Evolutionary conservation across 2,113 vertebrate genomes (phyloP).

Genomic region (Bungarus multicinctus): DNA sequence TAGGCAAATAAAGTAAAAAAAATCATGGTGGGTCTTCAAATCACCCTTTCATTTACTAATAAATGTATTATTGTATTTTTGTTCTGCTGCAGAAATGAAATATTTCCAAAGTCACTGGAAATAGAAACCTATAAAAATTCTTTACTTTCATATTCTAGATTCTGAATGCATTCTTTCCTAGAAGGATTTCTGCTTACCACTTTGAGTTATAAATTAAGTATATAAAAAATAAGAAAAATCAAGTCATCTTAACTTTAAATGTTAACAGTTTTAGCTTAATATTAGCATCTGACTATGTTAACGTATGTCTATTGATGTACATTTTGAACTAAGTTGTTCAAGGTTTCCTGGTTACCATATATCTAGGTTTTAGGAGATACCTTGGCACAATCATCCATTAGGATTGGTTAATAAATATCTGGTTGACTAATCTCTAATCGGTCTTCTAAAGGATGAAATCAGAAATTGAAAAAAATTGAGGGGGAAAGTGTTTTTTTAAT

Average conservation of each 20-base stretch:
- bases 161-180: neutral
- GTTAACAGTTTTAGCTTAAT: neutral
- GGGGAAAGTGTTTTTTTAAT: neutral
- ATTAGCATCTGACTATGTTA: neutral
- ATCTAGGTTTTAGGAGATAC: neutral
- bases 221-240: neutral
- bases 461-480: neutral
- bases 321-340: neutral
- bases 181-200: neutral
- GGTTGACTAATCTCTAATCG: neutral
- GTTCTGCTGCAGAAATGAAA: neutral
- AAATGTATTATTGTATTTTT: no score
- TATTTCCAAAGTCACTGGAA: neutral
- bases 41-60: neutral
- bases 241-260: neutral
- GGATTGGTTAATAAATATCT: neutral
- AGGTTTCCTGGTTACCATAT: neutral
- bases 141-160: neutral
- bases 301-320: neutral
- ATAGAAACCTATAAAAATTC: neutral
- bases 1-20: neutral
- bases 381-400: neutral
- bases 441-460: neutral
- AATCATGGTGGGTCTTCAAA: neutral
- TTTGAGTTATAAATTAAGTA: neutral